Conservation (phyloP, 2,888 invertebrate genomes). For the Drosophila yooni region DNA sequence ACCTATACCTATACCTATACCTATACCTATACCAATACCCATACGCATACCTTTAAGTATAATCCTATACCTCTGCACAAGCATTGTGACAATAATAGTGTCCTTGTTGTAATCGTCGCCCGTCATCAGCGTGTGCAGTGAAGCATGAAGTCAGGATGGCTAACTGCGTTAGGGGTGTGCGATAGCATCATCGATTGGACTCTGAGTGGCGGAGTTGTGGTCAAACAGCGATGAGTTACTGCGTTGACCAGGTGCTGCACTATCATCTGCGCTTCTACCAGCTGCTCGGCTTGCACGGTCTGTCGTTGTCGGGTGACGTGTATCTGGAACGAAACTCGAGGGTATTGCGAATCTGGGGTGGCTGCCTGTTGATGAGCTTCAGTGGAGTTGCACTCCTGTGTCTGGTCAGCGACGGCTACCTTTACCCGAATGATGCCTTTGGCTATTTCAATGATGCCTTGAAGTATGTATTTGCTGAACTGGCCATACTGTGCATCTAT, state of each 20-base stretch:
- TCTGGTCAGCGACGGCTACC: slow-evolving; percentile 49
- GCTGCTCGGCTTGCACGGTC: slow-evolving; percentile 69
- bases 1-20: too few relatives aligned
- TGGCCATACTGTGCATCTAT: slow-evolving; percentile 69
- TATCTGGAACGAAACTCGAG: neutral
- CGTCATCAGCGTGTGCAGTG: neutral
- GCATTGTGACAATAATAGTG: neutral
- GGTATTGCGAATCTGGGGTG: slow-evolving; percentile 55
- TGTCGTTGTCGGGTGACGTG: slow-evolving; percentile 48
- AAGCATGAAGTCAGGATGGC: neutral
- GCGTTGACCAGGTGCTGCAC: slow-evolving; percentile 53
- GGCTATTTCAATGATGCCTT: slow-evolving; percentile 72
- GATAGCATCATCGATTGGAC: slow-evolving; percentile 1
- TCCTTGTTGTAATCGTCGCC: neutral
- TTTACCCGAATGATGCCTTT: slow-evolving; percentile 65
- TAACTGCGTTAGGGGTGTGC: too few relatives aligned
- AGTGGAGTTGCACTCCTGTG: slow-evolving; percentile 35
- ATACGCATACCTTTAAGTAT: too few relatives aligned
- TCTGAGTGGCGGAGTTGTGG: neutral
- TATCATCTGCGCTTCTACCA: slow-evolving; percentile 72
- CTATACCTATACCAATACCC: too few relatives aligned
- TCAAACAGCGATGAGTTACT: slow-evolving; percentile 40
- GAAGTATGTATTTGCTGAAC: slow-evolving; percentile 56
- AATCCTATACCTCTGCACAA: neutral
- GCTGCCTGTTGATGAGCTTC: slow-evolving; percentile 46